Evolutionary conservation across 2,888 invertebrate genomes (phyloP).

Genomic region (Plusia festucae): DNA sequence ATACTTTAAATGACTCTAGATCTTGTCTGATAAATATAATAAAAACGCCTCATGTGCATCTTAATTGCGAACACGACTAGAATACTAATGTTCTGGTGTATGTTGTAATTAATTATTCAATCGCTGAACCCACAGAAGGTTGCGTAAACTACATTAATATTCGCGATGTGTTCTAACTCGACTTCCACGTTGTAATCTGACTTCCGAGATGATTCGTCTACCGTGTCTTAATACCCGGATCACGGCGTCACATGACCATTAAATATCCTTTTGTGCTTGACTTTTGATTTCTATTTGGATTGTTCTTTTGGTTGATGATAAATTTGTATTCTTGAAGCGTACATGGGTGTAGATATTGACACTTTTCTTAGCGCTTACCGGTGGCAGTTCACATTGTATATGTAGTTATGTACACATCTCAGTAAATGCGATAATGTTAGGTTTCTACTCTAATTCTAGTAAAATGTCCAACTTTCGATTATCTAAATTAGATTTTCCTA

Average conservation of each 20-base stretch:
- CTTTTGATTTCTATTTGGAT: conserved; percentile 71
- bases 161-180: conserved; percentile 54
- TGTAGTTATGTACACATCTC: no score
- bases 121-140: conserved; percentile 59
- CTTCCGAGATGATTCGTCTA: conserved; percentile 71
- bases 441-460: not conserved
- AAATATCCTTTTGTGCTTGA: conserved; percentile 62
- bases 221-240: conserved; percentile 56
- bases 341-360: conserved; percentile 37
- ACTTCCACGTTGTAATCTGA: conserved; percentile 67
- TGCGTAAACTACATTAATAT: conserved; percentile 66
- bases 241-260: conserved; percentile 58
- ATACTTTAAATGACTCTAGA: conserved; percentile 14
- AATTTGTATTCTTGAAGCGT: conserved; percentile 64
- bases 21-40: conserved; percentile 22
- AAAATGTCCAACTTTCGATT: no score
- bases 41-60: conserved; percentile 23
- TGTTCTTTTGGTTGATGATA: conserved; percentile 62
- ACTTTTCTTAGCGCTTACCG: conserved; percentile 52
- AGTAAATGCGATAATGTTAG: not conserved
- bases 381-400: conserved; percentile 28
- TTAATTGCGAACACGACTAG: conserved; percentile 47
- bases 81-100: conserved; percentile 58
- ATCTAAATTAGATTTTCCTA: no score
- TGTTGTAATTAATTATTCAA: conserved; percentile 62